A percentile compares a stretch with the other conserved stretches of the same genome.
Evolutionary conservation across 2,797 vertebrate species (phyloP).

Genomic region (Coilia nasus): DNA sequence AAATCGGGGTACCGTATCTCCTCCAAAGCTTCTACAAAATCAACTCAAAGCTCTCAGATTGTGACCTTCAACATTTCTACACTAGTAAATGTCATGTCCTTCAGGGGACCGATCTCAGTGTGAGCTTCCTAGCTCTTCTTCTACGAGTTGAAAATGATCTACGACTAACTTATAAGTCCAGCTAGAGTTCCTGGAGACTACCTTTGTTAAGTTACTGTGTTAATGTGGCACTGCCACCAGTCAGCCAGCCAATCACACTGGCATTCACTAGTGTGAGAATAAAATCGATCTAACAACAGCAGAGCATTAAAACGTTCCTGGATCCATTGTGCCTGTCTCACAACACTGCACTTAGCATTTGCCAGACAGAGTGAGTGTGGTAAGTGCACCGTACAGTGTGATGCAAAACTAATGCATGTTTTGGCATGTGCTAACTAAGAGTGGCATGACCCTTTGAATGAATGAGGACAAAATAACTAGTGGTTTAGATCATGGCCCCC

Average conservation of each 20-base stretch:
- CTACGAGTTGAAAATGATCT: conserved; percentile 12
- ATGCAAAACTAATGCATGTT: background rate
- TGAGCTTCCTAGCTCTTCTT: conserved; percentile 31
- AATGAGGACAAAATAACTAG: background rate
- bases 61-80: conserved; percentile 39
- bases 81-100: conserved; percentile 43
- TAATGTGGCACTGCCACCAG: conserved; percentile 7
- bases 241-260: conserved; percentile 11
- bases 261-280: conserved; percentile 35
- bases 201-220: conserved; percentile 8
- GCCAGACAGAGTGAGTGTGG: background rate
- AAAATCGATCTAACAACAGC: conserved; percentile 20
- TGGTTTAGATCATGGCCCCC: background rate
- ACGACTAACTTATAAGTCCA: conserved; percentile 29
- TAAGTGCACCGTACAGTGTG: background rate
- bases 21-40: background rate
- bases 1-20: conserved; percentile 1
- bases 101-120: conserved; percentile 35
- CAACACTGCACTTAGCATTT: background rate
- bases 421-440: background rate
- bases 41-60: conserved; percentile 30
- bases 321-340: conserved; percentile 5
- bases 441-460: background rate
- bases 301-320: conserved; percentile 7
- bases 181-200: conserved; percentile 19